Conservation (phyloP, 2,113 vertebrate genomes). For the Pogonocichla stellata region DNA sequence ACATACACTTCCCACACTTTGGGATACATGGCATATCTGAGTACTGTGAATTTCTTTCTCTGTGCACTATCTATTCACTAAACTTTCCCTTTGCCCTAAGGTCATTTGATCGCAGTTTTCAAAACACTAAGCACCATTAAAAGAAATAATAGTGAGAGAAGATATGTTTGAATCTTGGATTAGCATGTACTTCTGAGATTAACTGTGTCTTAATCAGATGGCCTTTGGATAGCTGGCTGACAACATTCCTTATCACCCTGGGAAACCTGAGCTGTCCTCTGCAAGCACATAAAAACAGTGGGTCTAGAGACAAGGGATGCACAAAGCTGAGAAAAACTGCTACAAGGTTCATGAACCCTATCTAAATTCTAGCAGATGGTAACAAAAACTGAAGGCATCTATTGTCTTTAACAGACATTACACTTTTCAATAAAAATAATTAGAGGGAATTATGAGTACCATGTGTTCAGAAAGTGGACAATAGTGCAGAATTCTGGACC, state of each 20-base stretch:
- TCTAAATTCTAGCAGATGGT: not conserved
- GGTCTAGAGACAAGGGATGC: not conserved
- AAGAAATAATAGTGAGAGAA: not conserved
- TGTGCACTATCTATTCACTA: not conserved
- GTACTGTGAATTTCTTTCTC: not conserved
- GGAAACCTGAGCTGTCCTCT: not conserved
- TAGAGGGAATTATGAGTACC: not conserved
- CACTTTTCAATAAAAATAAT: not conserved
- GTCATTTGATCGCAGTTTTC: not conserved
- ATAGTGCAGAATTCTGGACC: not conserved
- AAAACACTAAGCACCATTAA: not conserved
- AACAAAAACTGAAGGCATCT: not conserved
- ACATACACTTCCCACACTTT: not conserved
- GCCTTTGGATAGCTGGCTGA: not conserved
- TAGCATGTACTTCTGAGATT: not conserved
- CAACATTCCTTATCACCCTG: constrained; percentile 29
- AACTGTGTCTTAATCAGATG: not conserved
- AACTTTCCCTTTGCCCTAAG: not conserved
- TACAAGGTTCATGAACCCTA: not conserved
- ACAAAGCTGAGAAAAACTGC: not conserved
- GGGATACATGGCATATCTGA: not conserved
- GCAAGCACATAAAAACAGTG: not conserved
- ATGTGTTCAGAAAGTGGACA: not conserved
- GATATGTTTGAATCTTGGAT: not conserved
- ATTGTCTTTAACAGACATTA: not conserved